phyloP scores from a whole-genome alignment of 2,888 invertebrate genomes.

The Drosophila percnosoma region DNA sequence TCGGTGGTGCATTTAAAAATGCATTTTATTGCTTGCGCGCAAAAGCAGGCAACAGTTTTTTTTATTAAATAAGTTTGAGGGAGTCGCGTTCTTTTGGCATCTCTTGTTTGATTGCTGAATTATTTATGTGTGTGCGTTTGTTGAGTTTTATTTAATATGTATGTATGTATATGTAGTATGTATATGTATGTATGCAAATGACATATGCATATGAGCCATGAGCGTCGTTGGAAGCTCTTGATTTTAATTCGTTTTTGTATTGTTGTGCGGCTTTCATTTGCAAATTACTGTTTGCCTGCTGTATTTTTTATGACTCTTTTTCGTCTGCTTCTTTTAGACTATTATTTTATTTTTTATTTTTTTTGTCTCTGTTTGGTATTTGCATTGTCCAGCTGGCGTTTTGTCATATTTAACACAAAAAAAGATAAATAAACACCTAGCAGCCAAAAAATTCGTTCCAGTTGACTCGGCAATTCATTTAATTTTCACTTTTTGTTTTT shows the following conservation, averaged over 20 bases:
- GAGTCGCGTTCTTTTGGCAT: neutral
- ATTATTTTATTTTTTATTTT: neutral
- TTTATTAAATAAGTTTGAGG: neutral
- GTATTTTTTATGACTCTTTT: conserved; percentile 52
- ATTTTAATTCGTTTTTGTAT: conserved; percentile 26
- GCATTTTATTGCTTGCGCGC: conserved; percentile 33
- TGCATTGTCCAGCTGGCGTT: conserved; percentile 52
- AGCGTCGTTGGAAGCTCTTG: conserved; percentile 17
- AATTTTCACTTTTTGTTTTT: conserved; percentile 25
- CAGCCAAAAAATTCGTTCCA: conserved; percentile 32
- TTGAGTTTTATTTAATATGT: conserved; percentile 41
- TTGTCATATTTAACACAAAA: conserved; percentile 30
- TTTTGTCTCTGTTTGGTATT: conserved; percentile 20
- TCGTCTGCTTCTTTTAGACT: neutral
- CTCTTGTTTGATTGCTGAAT: conserved; percentile 60
- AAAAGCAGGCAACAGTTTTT: conserved; percentile 58
- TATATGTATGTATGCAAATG: conserved; percentile 68
- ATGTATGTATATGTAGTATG: conserved; percentile 38
- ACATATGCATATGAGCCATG: conserved; percentile 69
- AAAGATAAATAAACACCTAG: conserved; percentile 15
- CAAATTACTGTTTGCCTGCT: conserved; percentile 63
- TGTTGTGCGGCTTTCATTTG: conserved; percentile 63
- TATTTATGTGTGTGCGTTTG: conserved; percentile 57
- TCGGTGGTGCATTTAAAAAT: conserved; percentile 31
- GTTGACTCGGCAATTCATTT: conserved; percentile 55